Evolutionary conservation across 2,797 vertebrate species (phyloP).

Genomic region (Lacerta viridis): DNA sequence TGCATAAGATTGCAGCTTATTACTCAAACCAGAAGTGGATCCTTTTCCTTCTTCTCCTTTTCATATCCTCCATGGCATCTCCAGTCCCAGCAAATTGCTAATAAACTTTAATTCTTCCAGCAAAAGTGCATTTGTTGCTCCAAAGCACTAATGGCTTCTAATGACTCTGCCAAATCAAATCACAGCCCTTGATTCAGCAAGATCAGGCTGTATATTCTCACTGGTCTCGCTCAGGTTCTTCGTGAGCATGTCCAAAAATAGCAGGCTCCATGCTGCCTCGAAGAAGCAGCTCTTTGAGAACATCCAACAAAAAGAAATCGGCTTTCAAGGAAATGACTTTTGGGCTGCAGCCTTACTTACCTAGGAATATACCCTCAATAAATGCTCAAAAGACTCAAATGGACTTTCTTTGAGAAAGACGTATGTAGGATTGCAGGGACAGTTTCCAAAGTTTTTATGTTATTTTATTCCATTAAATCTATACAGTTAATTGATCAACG

Average conservation of each 20-base stretch:
- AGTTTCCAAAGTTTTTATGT: too few relatives aligned
- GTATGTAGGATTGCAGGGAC: too few relatives aligned
- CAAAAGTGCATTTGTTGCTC: background rate
- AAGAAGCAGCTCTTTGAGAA: background rate
- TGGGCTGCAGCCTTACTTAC: too few relatives aligned
- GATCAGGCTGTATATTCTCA: background rate
- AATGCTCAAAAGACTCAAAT: too few relatives aligned
- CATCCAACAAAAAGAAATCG: background rate
- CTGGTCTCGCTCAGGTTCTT: background rate
- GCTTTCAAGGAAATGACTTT: conserved; percentile 10
- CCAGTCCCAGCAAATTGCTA: background rate
- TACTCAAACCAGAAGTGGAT: too few relatives aligned
- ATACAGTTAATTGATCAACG: background rate
- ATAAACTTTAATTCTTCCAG: background rate
- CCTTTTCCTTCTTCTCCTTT: too few relatives aligned
- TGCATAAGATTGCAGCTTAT: too few relatives aligned
- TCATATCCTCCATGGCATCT: too few relatives aligned
- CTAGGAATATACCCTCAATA: too few relatives aligned
- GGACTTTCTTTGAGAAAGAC: too few relatives aligned
- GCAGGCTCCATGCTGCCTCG: background rate
- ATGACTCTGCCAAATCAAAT: background rate
- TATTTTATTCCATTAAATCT: background rate
- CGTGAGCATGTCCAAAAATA: background rate
- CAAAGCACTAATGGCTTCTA: background rate
- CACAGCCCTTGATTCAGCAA: background rate